Conservation (phyloP, 1,140 invertebrate genomes). For the Parapsyche elsis region DNA sequence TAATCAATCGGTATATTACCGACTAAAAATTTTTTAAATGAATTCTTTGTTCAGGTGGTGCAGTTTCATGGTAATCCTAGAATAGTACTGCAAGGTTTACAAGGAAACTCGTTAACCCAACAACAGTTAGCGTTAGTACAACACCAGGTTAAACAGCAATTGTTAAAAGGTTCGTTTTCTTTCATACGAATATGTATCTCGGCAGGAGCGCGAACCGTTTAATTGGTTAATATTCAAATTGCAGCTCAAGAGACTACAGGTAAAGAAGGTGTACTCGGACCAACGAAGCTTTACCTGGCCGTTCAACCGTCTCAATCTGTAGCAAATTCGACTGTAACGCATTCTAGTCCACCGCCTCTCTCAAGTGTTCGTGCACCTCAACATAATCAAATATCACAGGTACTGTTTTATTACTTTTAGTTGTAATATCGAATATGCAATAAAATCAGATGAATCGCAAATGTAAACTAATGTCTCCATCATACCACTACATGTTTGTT, state of each 20-base stretch:
- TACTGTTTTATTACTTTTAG: conserved; percentile 55
- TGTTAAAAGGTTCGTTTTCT: conserved; percentile 76
- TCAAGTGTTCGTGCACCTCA: conserved; percentile 64
- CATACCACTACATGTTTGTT: too few relatives aligned
- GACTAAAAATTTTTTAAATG: neutral
- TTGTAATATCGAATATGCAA: neutral
- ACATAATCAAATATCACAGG: conserved; percentile 57
- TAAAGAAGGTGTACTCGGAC: conserved; percentile 83
- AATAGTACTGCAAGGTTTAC: conserved; percentile 85
- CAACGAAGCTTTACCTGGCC: conserved; percentile 85
- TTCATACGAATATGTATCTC: neutral
- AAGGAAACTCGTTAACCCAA: conserved; percentile 82
- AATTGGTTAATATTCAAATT: neutral
- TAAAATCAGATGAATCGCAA: neutral
- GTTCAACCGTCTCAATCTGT: conserved; percentile 72
- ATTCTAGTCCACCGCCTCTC: conserved; percentile 65
- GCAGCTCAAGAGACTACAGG: conserved; percentile 82
- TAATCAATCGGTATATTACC: neutral
- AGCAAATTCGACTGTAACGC: conserved; percentile 58
- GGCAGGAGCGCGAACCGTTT: neutral
- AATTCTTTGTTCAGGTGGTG: conserved; percentile 71
- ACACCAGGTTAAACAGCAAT: conserved; percentile 87
- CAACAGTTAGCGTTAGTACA: conserved; percentile 84
- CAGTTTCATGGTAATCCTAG: conserved; percentile 84
- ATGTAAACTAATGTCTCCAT: too few relatives aligned